phyloP scores from a whole-genome alignment of 2,113 vertebrate species.

The Pelmatolapia mariae region DNA sequence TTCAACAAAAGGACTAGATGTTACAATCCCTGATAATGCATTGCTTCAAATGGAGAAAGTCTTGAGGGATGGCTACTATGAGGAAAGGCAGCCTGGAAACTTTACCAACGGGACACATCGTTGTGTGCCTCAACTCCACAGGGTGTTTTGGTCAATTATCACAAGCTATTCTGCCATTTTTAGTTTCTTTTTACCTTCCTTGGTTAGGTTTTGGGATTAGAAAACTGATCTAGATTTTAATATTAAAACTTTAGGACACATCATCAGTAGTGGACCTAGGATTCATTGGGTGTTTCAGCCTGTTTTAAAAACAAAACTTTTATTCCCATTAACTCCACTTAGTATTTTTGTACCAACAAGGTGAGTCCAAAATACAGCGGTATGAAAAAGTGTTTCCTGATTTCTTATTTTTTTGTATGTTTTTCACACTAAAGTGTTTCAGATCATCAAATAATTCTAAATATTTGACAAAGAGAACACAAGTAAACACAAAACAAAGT shows the following conservation, averaged over 20 bases:
- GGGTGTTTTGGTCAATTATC: neutral
- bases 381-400: too few relatives aligned
- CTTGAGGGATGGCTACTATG: neutral
- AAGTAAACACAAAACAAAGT: neutral
- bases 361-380: too few relatives aligned
- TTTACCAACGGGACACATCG: neutral
- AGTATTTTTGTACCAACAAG: too few relatives aligned
- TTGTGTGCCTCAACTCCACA: neutral
- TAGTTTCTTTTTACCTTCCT: neutral
- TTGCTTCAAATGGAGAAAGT: neutral
- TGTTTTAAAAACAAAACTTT: neutral
- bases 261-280: neutral
- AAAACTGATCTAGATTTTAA: neutral
- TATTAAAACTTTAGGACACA: neutral
- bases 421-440: neutral
- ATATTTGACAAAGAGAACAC: neutral
- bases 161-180: neutral
- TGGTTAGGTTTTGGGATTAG: neutral
- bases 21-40: neutral
- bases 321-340: neutral
- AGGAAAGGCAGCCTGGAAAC: neutral
- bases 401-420: too few relatives aligned
- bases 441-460: neutral
- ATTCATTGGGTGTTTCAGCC: neutral
- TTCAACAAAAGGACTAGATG: neutral